Conservation (phyloP, 2,113 vertebrate genomes). For the Suricata suricatta region DNA sequence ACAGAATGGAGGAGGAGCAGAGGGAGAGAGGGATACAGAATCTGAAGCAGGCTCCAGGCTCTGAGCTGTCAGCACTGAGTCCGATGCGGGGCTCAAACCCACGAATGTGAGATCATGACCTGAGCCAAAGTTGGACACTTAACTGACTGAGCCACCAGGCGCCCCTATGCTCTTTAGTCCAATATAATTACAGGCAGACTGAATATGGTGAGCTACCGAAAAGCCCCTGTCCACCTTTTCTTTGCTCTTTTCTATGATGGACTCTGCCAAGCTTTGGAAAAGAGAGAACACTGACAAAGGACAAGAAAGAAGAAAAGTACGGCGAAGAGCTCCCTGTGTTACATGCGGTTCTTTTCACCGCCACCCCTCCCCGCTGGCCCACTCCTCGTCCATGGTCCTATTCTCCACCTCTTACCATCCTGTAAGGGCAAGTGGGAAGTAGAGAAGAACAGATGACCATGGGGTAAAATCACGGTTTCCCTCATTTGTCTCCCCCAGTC, state of each 20-base stretch:
- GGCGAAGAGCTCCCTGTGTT: background rate
- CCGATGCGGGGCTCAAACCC: too few species aligned
- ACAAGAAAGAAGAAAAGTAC: background rate
- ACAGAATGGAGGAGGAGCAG: too few species aligned
- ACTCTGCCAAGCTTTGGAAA: background rate
- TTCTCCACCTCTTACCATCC: background rate
- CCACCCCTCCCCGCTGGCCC: too few species aligned
- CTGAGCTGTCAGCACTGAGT: too few species aligned
- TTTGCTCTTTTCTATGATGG: background rate
- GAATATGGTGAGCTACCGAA: background rate
- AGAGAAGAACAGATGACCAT: background rate
- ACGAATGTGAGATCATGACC: too few species aligned
- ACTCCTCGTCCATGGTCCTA: background rate
- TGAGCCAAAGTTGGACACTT: too few species aligned
- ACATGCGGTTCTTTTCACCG: rapidly evolving
- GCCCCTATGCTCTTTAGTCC: background rate
- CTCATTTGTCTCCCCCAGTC: background rate
- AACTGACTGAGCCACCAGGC: too few species aligned
- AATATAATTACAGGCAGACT: background rate
- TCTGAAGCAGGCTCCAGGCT: too few species aligned
- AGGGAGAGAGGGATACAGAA: too few species aligned
- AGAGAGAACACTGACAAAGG: background rate
- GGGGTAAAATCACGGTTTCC: background rate
- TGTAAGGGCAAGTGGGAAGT: background rate
- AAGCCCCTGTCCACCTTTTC: background rate